A percentile compares a stretch with the other conserved stretches of the same genome.
These are phyloP conservation scores for Lepus townsendii DNA, from an alignment of 2,797 vertebrate genomes.

Conservation along the genomic window DNA sequence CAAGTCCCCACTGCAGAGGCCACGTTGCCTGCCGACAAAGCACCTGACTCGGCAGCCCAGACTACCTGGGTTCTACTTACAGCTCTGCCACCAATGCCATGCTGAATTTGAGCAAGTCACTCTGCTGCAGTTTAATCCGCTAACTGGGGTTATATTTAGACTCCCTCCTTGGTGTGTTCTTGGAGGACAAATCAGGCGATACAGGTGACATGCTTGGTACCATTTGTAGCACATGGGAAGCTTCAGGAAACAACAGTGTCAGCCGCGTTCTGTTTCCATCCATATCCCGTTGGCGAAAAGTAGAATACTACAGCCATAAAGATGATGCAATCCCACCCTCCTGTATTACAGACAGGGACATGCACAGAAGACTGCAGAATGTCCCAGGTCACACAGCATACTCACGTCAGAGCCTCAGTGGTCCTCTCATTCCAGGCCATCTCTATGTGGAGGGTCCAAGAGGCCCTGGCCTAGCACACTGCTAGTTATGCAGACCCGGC, in stretches of 20 bases:
- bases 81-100: neutral
- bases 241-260: neutral
- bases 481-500: neutral
- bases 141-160: neutral
- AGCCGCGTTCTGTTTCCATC: too few relatives aligned
- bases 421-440: neutral
- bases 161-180: neutral
- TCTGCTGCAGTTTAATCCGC: neutral
- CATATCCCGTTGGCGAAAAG: neutral
- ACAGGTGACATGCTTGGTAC: neutral
- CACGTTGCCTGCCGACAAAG: neutral
- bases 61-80: neutral
- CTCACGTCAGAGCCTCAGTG: neutral
- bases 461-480: neutral
- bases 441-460: neutral
- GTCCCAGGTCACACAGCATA: neutral
- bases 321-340: neutral
- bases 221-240: neutral
- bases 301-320: too few relatives aligned
- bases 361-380: neutral
- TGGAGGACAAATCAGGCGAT: neutral
- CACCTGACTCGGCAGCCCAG: neutral
- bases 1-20: neutral
- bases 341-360: neutral
- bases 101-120: neutral